Evolutionary conservation across 1,140 invertebrate genomes (phyloP), one percentile per base, ranked within the genome.

Genomic region (Euwallacea fornicatus): DNA sequence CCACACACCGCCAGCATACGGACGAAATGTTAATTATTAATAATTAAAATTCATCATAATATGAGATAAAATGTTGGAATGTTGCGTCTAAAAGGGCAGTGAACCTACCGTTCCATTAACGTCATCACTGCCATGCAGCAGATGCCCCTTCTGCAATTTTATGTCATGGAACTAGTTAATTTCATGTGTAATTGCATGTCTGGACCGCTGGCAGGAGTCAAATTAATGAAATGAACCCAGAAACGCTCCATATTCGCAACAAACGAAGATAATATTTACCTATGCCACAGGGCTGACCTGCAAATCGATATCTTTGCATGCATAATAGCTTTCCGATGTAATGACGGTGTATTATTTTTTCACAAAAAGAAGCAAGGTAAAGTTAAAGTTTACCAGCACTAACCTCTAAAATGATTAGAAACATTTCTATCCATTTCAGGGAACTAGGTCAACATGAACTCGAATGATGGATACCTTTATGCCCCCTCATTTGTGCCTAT

Each of bases 401-500:
- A 33, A 33, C 1, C 21, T 4, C 21, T 33, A 4, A 33, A 33
- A 33, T 33, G 21, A 33, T 33, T 33, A 33, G 21, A 33, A 33
- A 33, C 4, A 33, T 33, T 33, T 33, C 21, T 33, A 33, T 33
- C 21, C 4, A 33, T 33, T 33, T 33, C 21, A 33, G 21, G 21
- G 21, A 33, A 33, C 21, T 33, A 33, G 21, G 21, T 33, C 21
- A 41, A 3, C 11, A 70, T 70, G 68, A 60, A 70, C 0, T n/a
- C 59, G 7, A 70, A 47, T 41, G 60, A 70, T 10, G 16, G 47
- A 15, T 70, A 63, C 53, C 16, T 63, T 6, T 70, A 70, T 44
- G 13, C 68, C 7, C 59, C 60, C 7, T 46, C 69, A 2, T 71
- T 53, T 58, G 50, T 65, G 47, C 74, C 76, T 9, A 69, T 78